Percentiles rank a stretch among this genome's conserved stretches.
phyloP scores from a whole-genome alignment of 37 sponge, comb jelly and placozoan genomes.

The Mnemiopsis leidyi region DNA sequence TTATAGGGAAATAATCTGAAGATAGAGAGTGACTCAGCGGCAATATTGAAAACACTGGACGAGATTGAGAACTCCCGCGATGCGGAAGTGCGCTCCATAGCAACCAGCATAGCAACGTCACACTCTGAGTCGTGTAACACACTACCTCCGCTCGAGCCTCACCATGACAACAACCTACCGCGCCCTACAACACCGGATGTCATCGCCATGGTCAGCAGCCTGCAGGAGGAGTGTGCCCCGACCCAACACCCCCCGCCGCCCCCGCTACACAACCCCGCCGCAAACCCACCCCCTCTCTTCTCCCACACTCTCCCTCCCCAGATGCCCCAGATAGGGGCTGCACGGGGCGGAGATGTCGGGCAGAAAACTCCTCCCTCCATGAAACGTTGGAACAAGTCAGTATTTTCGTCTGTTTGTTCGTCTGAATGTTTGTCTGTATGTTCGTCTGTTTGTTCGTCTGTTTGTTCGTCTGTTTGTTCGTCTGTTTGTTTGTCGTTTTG shows the following conservation, averaged over 20 bases:
- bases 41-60: slow-evolving; percentile 3
- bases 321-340: background rate
- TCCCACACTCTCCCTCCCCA: slow-evolving; percentile 21
- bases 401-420: too few species aligned
- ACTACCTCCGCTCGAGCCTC: slow-evolving; percentile 40
- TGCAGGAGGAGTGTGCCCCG: slow-evolving; percentile 3
- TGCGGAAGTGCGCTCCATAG: slow-evolving; percentile 22
- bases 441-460: too few species aligned
- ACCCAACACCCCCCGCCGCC: slow-evolving; percentile 11
- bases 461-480: too few species aligned
- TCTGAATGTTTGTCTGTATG: too few species aligned
- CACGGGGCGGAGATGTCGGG: background rate
- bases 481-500: too few species aligned
- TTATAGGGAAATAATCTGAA: slow-evolving; percentile 49
- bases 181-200: slow-evolving; percentile 61
- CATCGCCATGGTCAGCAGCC: slow-evolving; percentile 13
- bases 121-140: background rate
- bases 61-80: slow-evolving; percentile 22
- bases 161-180: slow-evolving; percentile 22
- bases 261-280: slow-evolving; percentile 52
- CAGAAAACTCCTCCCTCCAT: background rate
- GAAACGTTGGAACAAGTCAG: background rate
- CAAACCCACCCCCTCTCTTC: slow-evolving; percentile 52
- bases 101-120: slow-evolving; percentile 4
- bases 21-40: slow-evolving; percentile 48